phyloP scores from a whole-genome alignment of 2,888 invertebrate species.

The Drosophila anceps region DNA sequence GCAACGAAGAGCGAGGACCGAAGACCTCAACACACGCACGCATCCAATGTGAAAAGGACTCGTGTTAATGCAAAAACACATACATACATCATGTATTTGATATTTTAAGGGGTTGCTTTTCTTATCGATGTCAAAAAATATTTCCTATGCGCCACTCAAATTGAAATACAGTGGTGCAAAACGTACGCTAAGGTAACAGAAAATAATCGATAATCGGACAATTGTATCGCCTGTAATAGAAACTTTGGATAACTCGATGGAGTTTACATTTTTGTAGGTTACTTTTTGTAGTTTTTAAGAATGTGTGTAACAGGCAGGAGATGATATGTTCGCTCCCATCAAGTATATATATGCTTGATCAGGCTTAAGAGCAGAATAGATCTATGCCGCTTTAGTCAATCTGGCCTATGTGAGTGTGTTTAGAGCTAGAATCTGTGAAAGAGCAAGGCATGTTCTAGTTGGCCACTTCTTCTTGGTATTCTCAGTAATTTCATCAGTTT shows the following conservation, averaged over 20 bases:
- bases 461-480: neutral
- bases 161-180: slow-evolving; percentile 17
- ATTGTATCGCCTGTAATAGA: neutral
- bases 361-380: neutral
- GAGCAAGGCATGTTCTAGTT: neutral
- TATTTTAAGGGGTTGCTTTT: slow-evolving; percentile 47
- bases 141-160: slow-evolving; percentile 13
- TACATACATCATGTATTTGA: slow-evolving; percentile 45
- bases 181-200: neutral
- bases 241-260: no score
- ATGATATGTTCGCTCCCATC: no score
- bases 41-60: slow-evolving; percentile 48
- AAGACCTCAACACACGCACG: slow-evolving; percentile 54
- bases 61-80: slow-evolving; percentile 45
- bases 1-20: slow-evolving; percentile 13
- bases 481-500: neutral
- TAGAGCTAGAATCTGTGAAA: neutral
- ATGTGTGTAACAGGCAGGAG: neutral
- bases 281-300: neutral
- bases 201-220: neutral
- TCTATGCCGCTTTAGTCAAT: no score
- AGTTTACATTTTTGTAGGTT: neutral
- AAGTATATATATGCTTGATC: neutral
- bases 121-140: slow-evolving; percentile 20
- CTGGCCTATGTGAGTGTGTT: neutral